phyloP scores from a whole-genome alignment of 2,888 invertebrate species.

The Ecliptopera silaceata region DNA sequence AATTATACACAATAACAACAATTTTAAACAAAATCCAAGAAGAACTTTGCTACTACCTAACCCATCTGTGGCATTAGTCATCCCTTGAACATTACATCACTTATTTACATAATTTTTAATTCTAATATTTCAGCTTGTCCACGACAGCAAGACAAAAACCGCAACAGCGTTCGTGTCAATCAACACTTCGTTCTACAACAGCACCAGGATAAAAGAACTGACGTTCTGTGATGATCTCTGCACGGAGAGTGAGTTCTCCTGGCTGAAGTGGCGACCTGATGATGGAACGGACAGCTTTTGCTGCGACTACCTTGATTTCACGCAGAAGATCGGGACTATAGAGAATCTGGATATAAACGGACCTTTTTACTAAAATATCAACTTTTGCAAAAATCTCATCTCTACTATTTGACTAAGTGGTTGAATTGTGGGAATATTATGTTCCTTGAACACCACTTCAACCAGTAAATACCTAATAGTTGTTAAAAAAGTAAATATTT shows the following conservation, averaged over 20 bases:
- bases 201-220: slow-evolving; percentile 40
- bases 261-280: slow-evolving; percentile 66
- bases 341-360: slow-evolving; percentile 33
- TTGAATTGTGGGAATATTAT: too few species aligned
- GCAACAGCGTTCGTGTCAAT: slow-evolving; percentile 65
- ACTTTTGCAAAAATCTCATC: too few species aligned
- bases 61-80: too few species aligned
- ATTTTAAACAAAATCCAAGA: too few species aligned
- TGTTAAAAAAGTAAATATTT: too few species aligned
- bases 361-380: slow-evolving; percentile 24
- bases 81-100: too few species aligned
- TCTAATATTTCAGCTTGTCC: slow-evolving; percentile 68
- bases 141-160: slow-evolving; percentile 49
- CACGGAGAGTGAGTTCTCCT: slow-evolving; percentile 49
- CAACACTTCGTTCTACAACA: slow-evolving; percentile 64
- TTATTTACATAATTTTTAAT: too few species aligned
- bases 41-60: too few species aligned
- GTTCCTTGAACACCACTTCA: too few species aligned
- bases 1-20: too few species aligned
- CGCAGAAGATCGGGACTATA: slow-evolving; percentile 42
- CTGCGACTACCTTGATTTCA: slow-evolving; percentile 61
- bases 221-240: slow-evolving; percentile 66
- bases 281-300: slow-evolving; percentile 72
- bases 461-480: too few species aligned
- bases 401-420: too few species aligned